Conservation (phyloP, 2,113 vertebrate genomes). For the Chauna torquata region DNA sequence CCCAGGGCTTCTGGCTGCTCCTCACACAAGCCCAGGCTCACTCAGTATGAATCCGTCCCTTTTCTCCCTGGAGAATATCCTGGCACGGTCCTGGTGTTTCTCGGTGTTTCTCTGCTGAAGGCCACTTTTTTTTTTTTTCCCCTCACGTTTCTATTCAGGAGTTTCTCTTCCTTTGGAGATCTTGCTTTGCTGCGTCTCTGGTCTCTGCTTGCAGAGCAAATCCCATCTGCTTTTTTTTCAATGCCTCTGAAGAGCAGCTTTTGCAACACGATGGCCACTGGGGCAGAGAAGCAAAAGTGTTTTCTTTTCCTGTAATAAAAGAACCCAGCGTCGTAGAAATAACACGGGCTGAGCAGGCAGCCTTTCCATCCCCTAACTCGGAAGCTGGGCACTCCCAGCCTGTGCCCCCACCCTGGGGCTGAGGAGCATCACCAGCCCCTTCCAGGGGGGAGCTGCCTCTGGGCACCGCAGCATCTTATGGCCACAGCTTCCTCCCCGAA, state of each 20-base stretch:
- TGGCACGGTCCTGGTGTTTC: not conserved
- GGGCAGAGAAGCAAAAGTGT: not conserved
- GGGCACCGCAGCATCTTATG: not conserved
- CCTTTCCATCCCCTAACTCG: not conserved
- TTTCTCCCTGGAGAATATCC: not conserved
- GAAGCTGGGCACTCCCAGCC: not conserved
- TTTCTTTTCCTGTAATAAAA: not conserved
- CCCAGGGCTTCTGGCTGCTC: rapidly evolving
- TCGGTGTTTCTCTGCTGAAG: not conserved
- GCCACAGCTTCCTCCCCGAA: not conserved
- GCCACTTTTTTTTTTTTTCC: no score
- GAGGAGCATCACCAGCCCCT: not conserved
- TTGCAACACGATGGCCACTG: rapidly evolving
- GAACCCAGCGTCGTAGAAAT: not conserved
- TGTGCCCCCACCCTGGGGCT: no score
- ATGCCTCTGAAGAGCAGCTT: not conserved
- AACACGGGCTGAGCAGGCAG: rapidly evolving
- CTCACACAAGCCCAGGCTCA: not conserved
- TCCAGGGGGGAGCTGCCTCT: not conserved
- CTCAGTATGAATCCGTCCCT: not conserved
- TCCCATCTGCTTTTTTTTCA: not conserved
- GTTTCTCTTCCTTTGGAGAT: not conserved
- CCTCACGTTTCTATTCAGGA: not conserved
- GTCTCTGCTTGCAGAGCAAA: not conserved
- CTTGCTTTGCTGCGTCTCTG: not conserved